Evolutionary conservation across 92 coral and sea anemone species (phyloP).

Genomic region (Palythoa heliodiscus): DNA sequence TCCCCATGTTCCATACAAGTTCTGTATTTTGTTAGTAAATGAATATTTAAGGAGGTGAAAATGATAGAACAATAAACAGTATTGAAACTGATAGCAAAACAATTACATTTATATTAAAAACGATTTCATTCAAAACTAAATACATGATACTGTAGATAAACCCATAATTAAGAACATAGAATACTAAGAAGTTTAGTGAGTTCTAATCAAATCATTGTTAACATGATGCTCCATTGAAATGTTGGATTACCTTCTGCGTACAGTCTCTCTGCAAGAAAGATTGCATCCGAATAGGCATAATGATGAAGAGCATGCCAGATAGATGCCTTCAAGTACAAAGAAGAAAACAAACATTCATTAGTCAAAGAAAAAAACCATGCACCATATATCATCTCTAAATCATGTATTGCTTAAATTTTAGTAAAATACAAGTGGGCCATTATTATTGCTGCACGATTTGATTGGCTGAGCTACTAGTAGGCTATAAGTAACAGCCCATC

Average conservation of each 20-base stretch:
- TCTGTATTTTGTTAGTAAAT: no score
- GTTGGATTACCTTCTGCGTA: constrained; percentile 87
- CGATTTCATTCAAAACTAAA: no score
- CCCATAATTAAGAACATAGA: no score
- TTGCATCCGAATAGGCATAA: constrained; percentile 91
- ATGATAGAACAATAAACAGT: no score
- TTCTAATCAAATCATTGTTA: background rate
- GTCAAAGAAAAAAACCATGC: background rate
- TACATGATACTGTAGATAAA: no score
- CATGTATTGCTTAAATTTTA: background rate
- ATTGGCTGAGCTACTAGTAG: no score
- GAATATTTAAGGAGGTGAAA: no score
- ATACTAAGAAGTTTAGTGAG: background rate
- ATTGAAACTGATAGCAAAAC: no score
- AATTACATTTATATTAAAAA: no score
- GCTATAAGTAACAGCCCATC: no score
- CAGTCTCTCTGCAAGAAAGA: constrained; percentile 94
- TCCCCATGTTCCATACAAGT: no score
- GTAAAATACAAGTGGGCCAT: background rate
- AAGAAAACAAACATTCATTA: background rate
- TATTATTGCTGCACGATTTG: no score
- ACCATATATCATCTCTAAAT: background rate
- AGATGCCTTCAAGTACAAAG: constrained; percentile 72
- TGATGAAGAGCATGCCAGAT: constrained; percentile 99
- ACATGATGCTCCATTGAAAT: background rate